Evolutionary conservation across 2,113 vertebrate species (phyloP).

Genomic region (Nerophis ophidion): DNA sequence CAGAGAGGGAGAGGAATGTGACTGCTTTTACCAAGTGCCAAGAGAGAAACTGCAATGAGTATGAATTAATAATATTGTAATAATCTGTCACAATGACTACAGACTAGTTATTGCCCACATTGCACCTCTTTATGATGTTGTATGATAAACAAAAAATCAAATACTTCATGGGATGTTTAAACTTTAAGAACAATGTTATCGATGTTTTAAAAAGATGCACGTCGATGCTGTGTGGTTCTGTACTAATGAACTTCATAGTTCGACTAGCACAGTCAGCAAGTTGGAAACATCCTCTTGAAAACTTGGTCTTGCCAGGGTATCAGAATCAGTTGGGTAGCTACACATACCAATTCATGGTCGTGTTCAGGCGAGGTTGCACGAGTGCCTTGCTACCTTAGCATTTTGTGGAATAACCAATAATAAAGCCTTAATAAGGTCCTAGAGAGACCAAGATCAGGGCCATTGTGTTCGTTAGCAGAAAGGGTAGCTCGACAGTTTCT

Average conservation of each 20-base stretch:
- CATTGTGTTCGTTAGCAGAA: slow-evolving; percentile 43
- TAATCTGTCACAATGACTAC: too few relatives aligned
- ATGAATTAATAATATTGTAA: too few relatives aligned
- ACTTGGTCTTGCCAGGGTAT: slow-evolving; percentile 33
- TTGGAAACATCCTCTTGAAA: slow-evolving; percentile 9
- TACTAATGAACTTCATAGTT: background rate
- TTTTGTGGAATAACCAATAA: slow-evolving; percentile 46
- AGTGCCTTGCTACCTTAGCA: slow-evolving; percentile 51
- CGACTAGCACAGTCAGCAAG: background rate
- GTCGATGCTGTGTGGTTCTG: background rate
- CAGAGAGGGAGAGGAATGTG: too few relatives aligned
- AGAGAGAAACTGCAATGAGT: too few relatives aligned
- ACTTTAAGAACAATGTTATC: background rate
- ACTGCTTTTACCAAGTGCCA: too few relatives aligned
- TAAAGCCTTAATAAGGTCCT: slow-evolving; percentile 49
- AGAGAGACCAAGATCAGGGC: slow-evolving; percentile 25
- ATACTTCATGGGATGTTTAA: background rate
- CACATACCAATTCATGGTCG: slow-evolving; percentile 41
- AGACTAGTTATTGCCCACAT: too few relatives aligned
- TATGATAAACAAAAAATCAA: too few relatives aligned
- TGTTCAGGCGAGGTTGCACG: slow-evolving; percentile 40
- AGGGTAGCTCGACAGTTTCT: slow-evolving; percentile 26
- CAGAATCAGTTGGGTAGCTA: slow-evolving; percentile 2
- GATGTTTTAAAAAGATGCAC: background rate
- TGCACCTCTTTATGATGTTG: too few relatives aligned